Evolutionary conservation across 2,113 vertebrate genomes (phyloP), one percentile per base, ranked within the genome.

Genomic region (Lophura nycthemera): DNA sequence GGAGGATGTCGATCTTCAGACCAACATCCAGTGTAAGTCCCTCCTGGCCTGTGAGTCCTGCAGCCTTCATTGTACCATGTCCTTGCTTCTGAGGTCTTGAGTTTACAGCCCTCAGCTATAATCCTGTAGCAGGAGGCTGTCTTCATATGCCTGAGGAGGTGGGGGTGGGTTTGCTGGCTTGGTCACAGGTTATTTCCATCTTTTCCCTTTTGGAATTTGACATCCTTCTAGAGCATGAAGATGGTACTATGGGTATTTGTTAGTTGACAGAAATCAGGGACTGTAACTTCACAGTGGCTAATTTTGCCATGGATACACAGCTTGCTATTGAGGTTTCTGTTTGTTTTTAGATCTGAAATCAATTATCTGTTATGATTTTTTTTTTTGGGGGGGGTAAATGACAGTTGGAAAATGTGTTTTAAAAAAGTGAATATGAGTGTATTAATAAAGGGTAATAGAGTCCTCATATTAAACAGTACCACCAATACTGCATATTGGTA

Each of bases 291-390:
- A 69, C 29, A 56, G 42, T 30, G 25, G 22, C 34, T 89, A 13
- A 24, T 48, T 89, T 90, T 95, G 22, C 70, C 50, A 56, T 74
- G 27, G 38, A 50, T 88, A 7, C 3, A 3, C 45, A 65, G 11
- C 9, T 82, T 93, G 34, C 38, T 38, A 45, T 32, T 60, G 30
- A 27, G n/a, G 34, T 91, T 95, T 84, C 70, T 95, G 52, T 89
- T 88, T 86, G 52, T 0, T 91, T 95, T 76, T 73, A 66, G 84
- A 85, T 84, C 66, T 95, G 77, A 91, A 92, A 95, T 65, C 38
- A 87, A 78, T 89, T 95, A 65, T 89, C 40, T 89, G 36, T 85
- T 66, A 65, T 76, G 48, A 50, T 91, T 52, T 52, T n/a, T 84
- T 79, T 87, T 84, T 84, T 54, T 52, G n/a, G n/a, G n/a, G n/a